Percentiles rank a stretch among this genome's conserved stretches.
Conservation (phyloP, 2,797 vertebrate species). For the Manis javanica region DNA sequence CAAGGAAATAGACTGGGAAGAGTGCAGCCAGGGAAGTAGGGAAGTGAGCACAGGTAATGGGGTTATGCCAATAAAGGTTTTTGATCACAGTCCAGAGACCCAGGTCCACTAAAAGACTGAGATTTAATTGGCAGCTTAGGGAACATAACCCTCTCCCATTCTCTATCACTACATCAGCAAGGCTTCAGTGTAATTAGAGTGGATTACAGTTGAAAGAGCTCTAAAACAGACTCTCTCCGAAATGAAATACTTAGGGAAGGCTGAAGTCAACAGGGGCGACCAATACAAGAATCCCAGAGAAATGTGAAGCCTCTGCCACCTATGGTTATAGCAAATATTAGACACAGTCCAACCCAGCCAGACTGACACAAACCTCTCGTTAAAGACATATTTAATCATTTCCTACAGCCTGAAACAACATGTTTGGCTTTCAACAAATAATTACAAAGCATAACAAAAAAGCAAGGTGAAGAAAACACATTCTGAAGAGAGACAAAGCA, state of each 20-base stretch:
- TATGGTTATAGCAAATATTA: background rate
- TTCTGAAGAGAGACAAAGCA: background rate
- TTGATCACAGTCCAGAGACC: background rate
- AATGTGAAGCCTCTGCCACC: background rate
- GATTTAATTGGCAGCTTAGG: background rate
- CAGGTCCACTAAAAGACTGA: background rate
- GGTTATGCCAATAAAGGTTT: background rate
- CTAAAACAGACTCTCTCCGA: background rate
- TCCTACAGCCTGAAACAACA: background rate
- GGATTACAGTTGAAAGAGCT: background rate
- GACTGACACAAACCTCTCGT: background rate
- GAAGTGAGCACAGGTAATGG: background rate
- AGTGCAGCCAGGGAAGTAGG: background rate
- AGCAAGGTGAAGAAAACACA: background rate
- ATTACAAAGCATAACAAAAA: background rate
- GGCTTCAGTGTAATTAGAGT: background rate
- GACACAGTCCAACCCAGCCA: background rate
- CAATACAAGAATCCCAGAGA: background rate
- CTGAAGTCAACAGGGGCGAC: background rate
- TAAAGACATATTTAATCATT: background rate
- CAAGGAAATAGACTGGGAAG: background rate
- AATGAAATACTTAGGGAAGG: background rate
- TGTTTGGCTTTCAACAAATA: background rate
- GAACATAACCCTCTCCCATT: background rate
- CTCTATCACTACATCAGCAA: background rate